Evolutionary conservation across 1,140 invertebrate genomes (phyloP), one percentile per base, ranked within the genome.

Genomic region (Plutomurus gul): DNA sequence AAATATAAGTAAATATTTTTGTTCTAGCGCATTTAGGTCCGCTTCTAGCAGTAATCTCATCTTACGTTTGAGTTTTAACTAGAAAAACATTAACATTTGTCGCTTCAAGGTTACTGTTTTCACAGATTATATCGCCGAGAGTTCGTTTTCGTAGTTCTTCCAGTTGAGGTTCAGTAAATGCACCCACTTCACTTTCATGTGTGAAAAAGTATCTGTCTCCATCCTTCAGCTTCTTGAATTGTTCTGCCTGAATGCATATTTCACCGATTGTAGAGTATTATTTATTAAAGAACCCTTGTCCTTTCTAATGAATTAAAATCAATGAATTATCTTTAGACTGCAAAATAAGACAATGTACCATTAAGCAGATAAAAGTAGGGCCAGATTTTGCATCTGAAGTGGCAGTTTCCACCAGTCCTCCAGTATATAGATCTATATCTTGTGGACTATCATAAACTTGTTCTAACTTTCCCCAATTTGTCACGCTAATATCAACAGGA

Each of bases 381-480:
- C 95, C 96, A 40, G 96, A 87, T 10, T 95, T 88, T 1, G 92
- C 90, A 10, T 89, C 91, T 22, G 88, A 85, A 13, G 90, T 83
- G 0, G 92, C 92, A 7, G 88, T 86, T 85, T 97, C 95, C 7
- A 94, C 92, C 8, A 96, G 85, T 0, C 92, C 91, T 0, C 94
- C 94, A 0, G 93, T 94, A 85, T 96, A 96, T 7, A 96, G 85
- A 85, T 98, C 96, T 7, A 96, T 90, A 85, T 97, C 95, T 1
- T 13, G 25, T 4, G 37, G 36, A 8, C 1, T 7, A 16, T 2
- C 25, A 25, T 74, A 79, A 1, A 33, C 10, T 8, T 1, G 22
- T n/a, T n/a, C 11, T 25, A 79, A 18, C 6, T 46, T 47, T 7
- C 60, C 36, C 78, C 78, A 79, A 0, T 4, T 6, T 3, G 13